phyloP scores from a whole-genome alignment of 2,888 invertebrate species.

The Luperina testacea region DNA sequence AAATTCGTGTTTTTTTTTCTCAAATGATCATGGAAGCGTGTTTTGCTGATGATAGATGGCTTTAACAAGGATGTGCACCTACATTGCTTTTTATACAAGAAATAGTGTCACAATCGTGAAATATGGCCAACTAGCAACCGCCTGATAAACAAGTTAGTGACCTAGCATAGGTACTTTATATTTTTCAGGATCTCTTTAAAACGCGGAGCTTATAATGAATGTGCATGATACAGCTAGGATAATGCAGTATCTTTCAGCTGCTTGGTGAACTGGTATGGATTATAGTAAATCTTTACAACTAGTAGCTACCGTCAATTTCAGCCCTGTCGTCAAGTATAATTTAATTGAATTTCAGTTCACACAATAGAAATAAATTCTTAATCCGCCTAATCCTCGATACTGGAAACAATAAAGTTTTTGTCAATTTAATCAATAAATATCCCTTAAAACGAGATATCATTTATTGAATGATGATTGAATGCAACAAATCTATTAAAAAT shows the following conservation, averaged over 20 bases:
- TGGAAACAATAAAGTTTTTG: conserved; percentile 34
- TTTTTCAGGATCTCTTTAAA: not conserved
- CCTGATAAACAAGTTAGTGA: not conserved
- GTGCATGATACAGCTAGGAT: not conserved
- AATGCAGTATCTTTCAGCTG: not conserved
- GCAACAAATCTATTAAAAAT: conserved; percentile 50
- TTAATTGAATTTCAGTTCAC: conserved; percentile 33
- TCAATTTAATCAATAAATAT: conserved; percentile 45
- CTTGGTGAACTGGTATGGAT: not conserved
- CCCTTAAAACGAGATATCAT: conserved; percentile 27
- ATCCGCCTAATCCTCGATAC: conserved; percentile 44
- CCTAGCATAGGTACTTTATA: not conserved
- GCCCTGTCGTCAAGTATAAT: conserved; percentile 19
- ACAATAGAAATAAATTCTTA: conserved; percentile 34
- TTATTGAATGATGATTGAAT: conserved; percentile 56
- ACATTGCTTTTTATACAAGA: not conserved
- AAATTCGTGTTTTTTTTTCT: not conserved
- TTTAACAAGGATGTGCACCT: not conserved
- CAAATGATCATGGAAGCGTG: not conserved
- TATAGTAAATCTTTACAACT: not conserved
- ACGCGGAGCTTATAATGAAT: not conserved
- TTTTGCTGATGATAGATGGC: not conserved
- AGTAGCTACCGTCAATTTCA: not conserved
- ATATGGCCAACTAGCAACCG: not conserved
- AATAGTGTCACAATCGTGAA: not conserved